Evolutionary conservation across 2,888 invertebrate genomes (phyloP).

Genomic region (Pheosia tremula): DNA sequence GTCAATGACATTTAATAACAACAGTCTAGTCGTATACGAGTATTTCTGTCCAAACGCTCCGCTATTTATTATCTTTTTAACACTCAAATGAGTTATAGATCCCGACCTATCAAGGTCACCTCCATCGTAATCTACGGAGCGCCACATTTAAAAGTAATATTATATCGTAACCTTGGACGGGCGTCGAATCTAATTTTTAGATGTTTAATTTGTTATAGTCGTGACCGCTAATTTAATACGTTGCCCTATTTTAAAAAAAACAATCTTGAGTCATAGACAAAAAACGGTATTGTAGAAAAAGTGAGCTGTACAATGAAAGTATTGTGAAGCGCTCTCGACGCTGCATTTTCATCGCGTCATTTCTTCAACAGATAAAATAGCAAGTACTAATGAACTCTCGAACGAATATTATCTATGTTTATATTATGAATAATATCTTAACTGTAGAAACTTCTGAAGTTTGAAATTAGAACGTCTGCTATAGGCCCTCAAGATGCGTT

Average conservation of each 20-base stretch:
- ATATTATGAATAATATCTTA: constrained; percentile 2
- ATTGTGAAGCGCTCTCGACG: background rate
- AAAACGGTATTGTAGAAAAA: background rate
- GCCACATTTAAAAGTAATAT: constrained; percentile 24
- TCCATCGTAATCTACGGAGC: constrained; percentile 16
- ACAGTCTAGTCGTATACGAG: background rate
- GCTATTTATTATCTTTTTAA: constrained; percentile 1
- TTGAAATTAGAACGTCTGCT: constrained; percentile 25
- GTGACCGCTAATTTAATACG: constrained; percentile 10
- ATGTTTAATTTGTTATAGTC: constrained; percentile 10
- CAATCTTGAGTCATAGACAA: background rate
- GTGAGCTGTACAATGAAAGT: background rate
- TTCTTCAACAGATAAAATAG: constrained; percentile 11
- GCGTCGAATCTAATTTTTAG: constrained; percentile 13
- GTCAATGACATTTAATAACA: constrained; percentile 4
- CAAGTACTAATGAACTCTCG: constrained; percentile 27
- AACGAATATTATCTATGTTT: constrained; percentile 24
- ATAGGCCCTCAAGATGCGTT: constrained; percentile 10
- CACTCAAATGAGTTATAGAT: constrained; percentile 1
- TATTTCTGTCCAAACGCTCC: background rate
- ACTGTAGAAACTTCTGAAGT: constrained; percentile 12
- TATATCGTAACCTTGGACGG: constrained; percentile 22
- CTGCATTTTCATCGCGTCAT: constrained; percentile 2
- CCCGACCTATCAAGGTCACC: constrained; percentile 27
- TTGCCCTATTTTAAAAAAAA: constrained; percentile 14